These are phyloP conservation scores for Agriopis leucophaearia DNA, from an alignment of 2,888 invertebrate genomes.

Conservation along the genomic window DNA sequence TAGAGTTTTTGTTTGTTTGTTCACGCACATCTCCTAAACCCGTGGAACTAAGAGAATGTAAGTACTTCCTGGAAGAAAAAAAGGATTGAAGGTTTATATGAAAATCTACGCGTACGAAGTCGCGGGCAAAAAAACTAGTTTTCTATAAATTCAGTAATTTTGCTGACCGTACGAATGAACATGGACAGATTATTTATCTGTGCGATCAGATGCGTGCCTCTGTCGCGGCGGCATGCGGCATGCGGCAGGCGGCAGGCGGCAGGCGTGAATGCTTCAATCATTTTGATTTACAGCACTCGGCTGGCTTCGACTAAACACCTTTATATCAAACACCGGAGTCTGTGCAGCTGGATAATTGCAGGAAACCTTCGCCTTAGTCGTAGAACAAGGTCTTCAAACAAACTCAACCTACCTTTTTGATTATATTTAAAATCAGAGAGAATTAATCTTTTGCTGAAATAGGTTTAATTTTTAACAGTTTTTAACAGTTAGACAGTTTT, in stretches of 20 bases:
- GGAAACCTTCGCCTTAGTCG: not conserved
- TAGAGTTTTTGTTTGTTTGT: too few species aligned
- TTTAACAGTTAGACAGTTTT: too few species aligned
- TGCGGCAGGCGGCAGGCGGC: not conserved
- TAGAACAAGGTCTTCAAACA: not conserved
- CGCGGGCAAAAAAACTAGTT: too few species aligned
- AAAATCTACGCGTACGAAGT: too few species aligned
- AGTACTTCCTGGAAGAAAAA: too few species aligned
- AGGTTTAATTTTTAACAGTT: too few species aligned
- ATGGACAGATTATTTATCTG: not conserved
- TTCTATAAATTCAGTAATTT: not conserved
- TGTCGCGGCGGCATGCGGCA: not conserved
- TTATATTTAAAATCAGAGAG: too few species aligned
- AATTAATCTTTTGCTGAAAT: too few species aligned
- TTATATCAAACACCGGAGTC: not conserved
- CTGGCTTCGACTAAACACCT: not conserved
- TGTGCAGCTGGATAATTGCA: not conserved
- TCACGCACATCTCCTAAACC: too few species aligned
- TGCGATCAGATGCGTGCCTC: not conserved
- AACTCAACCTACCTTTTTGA: not conserved
- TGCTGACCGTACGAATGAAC: not conserved
- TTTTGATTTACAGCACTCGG: conserved; percentile 1
- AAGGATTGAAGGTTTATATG: too few species aligned
- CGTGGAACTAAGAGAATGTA: too few species aligned
- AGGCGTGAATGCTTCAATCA: not conserved